phyloP scores from a whole-genome alignment of 2,113 vertebrate genomes.

The Bolborhynchus lineola region DNA sequence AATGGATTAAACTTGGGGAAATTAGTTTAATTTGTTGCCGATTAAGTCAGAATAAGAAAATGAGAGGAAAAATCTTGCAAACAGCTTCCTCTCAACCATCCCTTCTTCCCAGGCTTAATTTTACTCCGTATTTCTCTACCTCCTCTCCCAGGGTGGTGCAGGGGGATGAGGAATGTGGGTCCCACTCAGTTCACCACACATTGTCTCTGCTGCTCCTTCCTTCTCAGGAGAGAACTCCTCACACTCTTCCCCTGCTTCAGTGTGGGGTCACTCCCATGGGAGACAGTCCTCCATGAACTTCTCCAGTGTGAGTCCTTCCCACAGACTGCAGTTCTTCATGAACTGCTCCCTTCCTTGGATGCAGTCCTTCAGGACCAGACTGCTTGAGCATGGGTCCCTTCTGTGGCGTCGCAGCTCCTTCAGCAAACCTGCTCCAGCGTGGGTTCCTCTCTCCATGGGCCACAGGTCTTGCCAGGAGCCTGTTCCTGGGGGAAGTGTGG shows the following conservation, averaged over 20 bases:
- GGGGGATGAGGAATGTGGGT: background rate
- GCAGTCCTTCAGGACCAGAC: background rate
- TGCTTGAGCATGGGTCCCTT: background rate
- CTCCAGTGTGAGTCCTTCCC: background rate
- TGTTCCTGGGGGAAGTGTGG: background rate
- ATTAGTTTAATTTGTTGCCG: background rate
- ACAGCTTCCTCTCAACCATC: background rate
- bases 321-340: background rate
- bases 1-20: background rate
- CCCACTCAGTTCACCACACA: background rate
- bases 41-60: background rate
- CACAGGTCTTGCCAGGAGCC: background rate
- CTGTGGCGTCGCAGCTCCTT: background rate
- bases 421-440: background rate
- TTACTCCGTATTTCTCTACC: background rate
- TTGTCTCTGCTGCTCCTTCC: background rate
- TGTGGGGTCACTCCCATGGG: background rate
- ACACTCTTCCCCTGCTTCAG: background rate
- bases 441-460: background rate
- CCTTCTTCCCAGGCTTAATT: background rate
- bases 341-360: background rate
- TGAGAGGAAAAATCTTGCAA: background rate
- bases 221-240: background rate
- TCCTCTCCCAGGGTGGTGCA: background rate
- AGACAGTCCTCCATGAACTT: background rate